phyloP scores from a whole-genome alignment of 2,888 invertebrate species.

The Petrophora chlorosata region DNA sequence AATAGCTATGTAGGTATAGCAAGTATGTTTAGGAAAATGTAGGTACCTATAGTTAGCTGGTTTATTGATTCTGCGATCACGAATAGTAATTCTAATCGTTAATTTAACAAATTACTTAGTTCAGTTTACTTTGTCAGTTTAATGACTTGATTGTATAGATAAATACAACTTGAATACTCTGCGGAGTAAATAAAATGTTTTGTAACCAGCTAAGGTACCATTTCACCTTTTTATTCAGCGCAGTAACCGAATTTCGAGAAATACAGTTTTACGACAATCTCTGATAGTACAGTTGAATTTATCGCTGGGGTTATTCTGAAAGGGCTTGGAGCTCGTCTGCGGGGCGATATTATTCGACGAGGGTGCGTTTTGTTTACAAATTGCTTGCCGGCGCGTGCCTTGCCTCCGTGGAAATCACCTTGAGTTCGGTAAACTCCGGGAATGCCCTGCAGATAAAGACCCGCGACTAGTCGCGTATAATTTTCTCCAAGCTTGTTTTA shows the following conservation, averaged over 20 bases:
- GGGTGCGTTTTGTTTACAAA: slow-evolving; percentile 81
- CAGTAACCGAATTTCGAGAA: slow-evolving; percentile 36
- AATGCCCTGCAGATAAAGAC: slow-evolving; percentile 53
- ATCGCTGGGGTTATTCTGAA: slow-evolving; percentile 61
- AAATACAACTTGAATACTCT: too few species aligned
- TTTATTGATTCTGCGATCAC: too few species aligned
- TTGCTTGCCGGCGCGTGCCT: slow-evolving; percentile 71
- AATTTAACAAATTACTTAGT: too few species aligned
- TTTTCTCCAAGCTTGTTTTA: slow-evolving; percentile 69
- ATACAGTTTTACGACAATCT: slow-evolving; percentile 60
- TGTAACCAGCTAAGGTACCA: background rate
- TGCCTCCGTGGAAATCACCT: slow-evolving; percentile 55
- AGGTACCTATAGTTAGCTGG: too few species aligned
- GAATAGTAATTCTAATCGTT: too few species aligned
- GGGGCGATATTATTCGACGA: slow-evolving; percentile 67
- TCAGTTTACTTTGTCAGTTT: too few species aligned
- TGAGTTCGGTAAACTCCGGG: slow-evolving; percentile 33
- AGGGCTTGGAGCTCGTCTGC: slow-evolving; percentile 58
- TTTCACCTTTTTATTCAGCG: slow-evolving; percentile 26
- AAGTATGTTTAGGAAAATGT: slow-evolving; percentile 1
- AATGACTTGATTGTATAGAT: too few species aligned
- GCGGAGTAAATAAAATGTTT: background rate
- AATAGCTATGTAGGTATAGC: background rate
- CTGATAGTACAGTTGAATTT: slow-evolving; percentile 65
- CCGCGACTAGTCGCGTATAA: slow-evolving; percentile 64